Conservation (phyloP, 64 coral and sea anemone genomes). For the Actinia equina region DNA sequence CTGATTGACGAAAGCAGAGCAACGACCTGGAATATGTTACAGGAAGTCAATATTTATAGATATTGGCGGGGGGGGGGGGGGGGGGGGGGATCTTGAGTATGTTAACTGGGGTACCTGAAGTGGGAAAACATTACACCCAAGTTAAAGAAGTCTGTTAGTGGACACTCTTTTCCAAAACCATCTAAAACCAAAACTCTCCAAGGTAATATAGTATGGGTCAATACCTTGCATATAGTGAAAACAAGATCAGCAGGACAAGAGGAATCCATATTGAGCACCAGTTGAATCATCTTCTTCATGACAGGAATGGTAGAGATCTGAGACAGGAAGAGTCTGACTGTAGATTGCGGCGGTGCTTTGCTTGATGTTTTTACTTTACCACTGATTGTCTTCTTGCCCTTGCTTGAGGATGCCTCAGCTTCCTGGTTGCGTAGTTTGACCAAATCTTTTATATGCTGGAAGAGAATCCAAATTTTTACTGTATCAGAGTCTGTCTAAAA, state of each 20-base stretch:
- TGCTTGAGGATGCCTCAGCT: constrained; percentile 39
- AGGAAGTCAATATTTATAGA: no score
- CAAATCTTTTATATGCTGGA: constrained; percentile 89
- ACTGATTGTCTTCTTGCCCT: constrained; percentile 29
- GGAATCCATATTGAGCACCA: constrained; percentile 76
- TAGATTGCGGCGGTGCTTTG: not conserved
- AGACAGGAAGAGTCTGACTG: constrained; percentile 23
- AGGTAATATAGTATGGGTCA: not conserved
- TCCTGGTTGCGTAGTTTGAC: constrained; percentile 73
- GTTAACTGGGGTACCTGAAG: no score
- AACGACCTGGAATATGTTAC: constrained; percentile 36
- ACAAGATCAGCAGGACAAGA: constrained; percentile 77
- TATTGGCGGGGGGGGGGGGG: no score
- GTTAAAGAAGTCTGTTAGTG: no score
- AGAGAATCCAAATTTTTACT: not conserved
- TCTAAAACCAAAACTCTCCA: no score
- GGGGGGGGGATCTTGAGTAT: no score
- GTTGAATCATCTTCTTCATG: constrained; percentile 74
- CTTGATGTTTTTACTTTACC: constrained; percentile 19
- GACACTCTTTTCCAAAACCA: no score
- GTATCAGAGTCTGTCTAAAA: not conserved
- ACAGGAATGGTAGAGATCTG: constrained; percentile 68
- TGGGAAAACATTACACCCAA: no score
- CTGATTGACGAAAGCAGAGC: constrained; percentile 44
- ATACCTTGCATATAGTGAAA: constrained; percentile 87